Evolutionary conservation across 2,113 vertebrate genomes (phyloP).

Genomic region (Pseudorhombus dupliciocellatus): DNA sequence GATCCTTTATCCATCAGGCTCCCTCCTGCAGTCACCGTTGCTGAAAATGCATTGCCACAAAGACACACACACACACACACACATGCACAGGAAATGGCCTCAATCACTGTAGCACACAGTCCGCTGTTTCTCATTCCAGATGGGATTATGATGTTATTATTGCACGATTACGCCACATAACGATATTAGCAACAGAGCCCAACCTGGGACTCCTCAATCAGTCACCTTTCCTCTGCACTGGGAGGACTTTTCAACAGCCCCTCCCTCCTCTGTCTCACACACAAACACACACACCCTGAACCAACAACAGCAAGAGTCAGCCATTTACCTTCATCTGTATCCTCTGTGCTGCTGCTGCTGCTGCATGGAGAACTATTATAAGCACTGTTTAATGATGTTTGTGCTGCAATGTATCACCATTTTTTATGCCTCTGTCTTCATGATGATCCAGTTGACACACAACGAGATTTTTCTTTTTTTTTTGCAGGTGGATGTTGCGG

Average conservation of each 20-base stretch:
- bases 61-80: conserved; percentile 42
- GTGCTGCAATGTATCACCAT: conserved; percentile 21
- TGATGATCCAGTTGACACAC: conserved; percentile 18
- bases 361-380: conserved; percentile 39
- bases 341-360: conserved; percentile 19
- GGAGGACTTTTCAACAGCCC: conserved; percentile 65
- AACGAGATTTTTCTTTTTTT: conserved; percentile 35
- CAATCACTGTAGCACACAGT: conserved; percentile 72
- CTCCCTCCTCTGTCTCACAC: conserved; percentile 41
- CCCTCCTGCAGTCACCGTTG: conserved; percentile 73
- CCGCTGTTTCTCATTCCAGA: conserved; percentile 77
- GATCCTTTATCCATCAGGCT: conserved; percentile 77
- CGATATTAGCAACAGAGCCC: conserved; percentile 74
- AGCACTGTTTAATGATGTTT: conserved; percentile 35
- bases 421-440: conserved; percentile 31
- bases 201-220: conserved; percentile 77
- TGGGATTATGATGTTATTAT: conserved; percentile 80
- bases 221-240: conserved; percentile 68
- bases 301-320: conserved; percentile 56
- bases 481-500: conserved; percentile 61
- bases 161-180: conserved; percentile 74
- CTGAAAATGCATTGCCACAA: conserved; percentile 71
- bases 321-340: conserved; percentile 53
- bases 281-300: conserved; percentile 47
- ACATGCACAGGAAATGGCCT: conserved; percentile 76